Base-by-base conservation (phyloP, 2,797 vertebrate species). In the Sebastes reedi region DNA sequence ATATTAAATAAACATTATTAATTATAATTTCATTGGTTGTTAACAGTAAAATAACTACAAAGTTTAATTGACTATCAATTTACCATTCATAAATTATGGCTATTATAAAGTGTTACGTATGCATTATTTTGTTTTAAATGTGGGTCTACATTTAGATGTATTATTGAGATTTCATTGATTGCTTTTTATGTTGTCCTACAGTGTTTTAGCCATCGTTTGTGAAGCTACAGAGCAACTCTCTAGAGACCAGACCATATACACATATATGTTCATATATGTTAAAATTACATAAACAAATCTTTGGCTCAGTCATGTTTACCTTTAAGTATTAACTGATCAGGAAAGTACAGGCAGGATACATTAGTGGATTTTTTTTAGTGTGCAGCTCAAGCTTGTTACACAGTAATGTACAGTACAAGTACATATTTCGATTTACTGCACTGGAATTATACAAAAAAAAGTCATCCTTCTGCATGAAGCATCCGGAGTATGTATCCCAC, bases 401-500 rank as follows among this genome's bases (percentile, higher is more conserved):
- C 14, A 46, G 42, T 18, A 46, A 46, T 46, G 42, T 46, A 46
- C 42, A 46, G 42, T 46, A 36, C 9, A 29, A 46, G 24, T 10
- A 12, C 4, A 24, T 68, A 52, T 52, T 52, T 52, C 2, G 50
- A 6, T 58, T 12, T 32, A 64, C 20, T 42, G n/a, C 50, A 69
- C 7, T 55, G 42, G 9, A 46, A 70, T n/a, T 55, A 25, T 8
- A 52, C 0, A 18, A 55, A 13, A 55, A 34, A 55, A 16, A 65
- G 42, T 69, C 3, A n/a, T 13, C 9, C 27, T 29, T 72, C 8
- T n/a, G 22, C 8, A 10, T 54, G 16, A 75, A 56, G 52, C 27
- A 69, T 77, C 18, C 24, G 14, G 36, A 77, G 46, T 58, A 66
- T 79, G 66, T 36, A 8, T 22, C 55, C 68, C 50, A 42, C 74